Conservation (phyloP, 1,140 invertebrate genomes). For the Hyles euphorbiae region DNA sequence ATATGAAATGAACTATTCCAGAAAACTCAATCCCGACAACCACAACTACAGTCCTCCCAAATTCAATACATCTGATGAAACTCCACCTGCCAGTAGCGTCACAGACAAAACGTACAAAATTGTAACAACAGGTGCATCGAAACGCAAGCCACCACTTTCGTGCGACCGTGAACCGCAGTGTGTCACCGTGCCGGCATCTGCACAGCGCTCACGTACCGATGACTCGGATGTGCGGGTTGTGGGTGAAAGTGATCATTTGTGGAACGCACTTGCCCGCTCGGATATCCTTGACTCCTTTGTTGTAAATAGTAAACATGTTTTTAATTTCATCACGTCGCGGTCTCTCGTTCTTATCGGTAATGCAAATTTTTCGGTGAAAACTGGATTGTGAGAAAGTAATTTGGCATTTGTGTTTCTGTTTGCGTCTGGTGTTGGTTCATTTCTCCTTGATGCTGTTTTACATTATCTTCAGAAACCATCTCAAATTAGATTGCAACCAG, state of each 20-base stretch:
- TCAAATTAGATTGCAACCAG: too few species aligned
- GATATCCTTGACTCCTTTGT: slow-evolving; percentile 8
- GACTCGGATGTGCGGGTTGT: slow-evolving; percentile 24
- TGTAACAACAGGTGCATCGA: slow-evolving; percentile 16
- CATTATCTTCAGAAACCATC: too few species aligned
- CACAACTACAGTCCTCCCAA: too few species aligned
- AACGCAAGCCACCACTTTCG: not conserved
- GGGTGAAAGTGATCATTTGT: slow-evolving; percentile 43
- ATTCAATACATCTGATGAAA: too few species aligned
- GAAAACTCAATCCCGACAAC: too few species aligned
- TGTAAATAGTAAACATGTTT: slow-evolving; percentile 4
- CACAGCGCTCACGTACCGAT: slow-evolving; percentile 35
- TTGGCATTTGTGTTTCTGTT: too few species aligned
- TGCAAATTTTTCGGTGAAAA: too few species aligned
- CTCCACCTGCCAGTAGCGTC: too few species aligned
- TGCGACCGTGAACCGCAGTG: slow-evolving; percentile 39
- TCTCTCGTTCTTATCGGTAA: not conserved
- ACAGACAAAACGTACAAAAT: slow-evolving; percentile 8
- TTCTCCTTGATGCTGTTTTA: too few species aligned
- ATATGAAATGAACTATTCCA: too few species aligned
- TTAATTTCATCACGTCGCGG: slow-evolving; percentile 3
- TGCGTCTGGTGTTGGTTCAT: too few species aligned
- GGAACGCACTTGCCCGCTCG: not conserved
- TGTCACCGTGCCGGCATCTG: slow-evolving; percentile 40
- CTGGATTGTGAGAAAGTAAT: too few species aligned